Evolutionary conservation across 92 coral and sea anemone species (phyloP).

Genomic region (Zoanthus sansibaricus): DNA sequence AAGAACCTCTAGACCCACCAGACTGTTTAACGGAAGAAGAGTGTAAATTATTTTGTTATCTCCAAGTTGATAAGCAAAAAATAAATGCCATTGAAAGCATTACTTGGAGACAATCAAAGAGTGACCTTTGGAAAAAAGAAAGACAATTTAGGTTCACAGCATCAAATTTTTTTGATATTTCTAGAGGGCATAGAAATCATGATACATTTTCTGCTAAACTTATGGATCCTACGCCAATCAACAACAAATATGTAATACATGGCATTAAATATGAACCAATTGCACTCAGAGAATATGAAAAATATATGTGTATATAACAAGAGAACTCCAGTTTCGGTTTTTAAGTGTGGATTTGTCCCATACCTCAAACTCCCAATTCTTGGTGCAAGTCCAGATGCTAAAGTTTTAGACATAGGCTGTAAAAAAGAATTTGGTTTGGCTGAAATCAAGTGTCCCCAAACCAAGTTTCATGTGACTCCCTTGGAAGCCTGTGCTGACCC

Average conservation of each 20-base stretch:
- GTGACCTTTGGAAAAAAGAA: constrained; percentile 4
- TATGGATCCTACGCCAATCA: constrained; percentile 1
- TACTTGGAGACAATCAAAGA: constrained; percentile 1
- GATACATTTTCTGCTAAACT: constrained; percentile 3
- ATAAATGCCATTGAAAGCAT: background rate
- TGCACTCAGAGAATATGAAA: background rate
- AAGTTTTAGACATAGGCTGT: constrained; percentile 1
- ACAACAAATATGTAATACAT: constrained; percentile 2
- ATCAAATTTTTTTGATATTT: background rate
- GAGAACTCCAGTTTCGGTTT: background rate
- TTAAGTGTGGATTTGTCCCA: constrained; percentile 2
- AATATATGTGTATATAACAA: background rate
- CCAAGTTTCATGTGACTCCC: background rate
- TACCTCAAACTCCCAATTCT: background rate
- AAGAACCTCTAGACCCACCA: background rate
- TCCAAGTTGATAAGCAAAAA: constrained; percentile 3
- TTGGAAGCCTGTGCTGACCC: constrained; percentile 8
- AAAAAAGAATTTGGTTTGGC: background rate
- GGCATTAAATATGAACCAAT: constrained; percentile 1
- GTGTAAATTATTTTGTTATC: background rate
- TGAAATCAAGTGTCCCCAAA: constrained; percentile 5
- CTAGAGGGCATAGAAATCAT: constrained; percentile 1
- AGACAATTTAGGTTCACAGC: constrained; percentile 5
- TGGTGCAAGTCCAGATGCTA: constrained; percentile 3
- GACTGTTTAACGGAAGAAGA: background rate